These are phyloP conservation scores for Watsonalla binaria DNA, from an alignment of 2,888 invertebrate genomes.

Conservation along the genomic window DNA sequence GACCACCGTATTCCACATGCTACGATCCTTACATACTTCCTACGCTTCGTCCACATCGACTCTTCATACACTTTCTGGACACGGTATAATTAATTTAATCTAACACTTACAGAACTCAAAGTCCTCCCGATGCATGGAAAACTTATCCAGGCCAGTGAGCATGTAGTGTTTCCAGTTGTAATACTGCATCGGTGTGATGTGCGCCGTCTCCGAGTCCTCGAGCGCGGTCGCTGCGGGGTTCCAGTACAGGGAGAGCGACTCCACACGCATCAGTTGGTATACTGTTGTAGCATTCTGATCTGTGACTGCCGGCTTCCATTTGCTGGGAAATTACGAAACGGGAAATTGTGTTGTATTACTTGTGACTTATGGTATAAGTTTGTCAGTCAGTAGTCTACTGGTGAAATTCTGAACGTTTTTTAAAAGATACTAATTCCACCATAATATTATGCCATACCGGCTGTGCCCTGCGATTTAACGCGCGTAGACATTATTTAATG, in stretches of 20 bases:
- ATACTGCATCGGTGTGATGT: constrained; percentile 77
- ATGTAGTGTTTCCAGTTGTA: constrained; percentile 87
- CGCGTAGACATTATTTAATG: too few species aligned
- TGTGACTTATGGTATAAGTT: too few species aligned
- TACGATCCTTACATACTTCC: too few species aligned
- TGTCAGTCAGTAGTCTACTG: too few species aligned
- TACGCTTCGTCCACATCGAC: too few species aligned
- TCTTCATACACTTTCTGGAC: too few species aligned
- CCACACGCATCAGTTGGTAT: constrained; percentile 87
- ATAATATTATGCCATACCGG: too few species aligned
- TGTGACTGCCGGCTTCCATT: constrained; percentile 86
- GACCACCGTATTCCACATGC: too few species aligned
- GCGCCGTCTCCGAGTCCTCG: constrained; percentile 72
- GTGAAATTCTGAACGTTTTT: too few species aligned
- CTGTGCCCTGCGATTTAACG: too few species aligned
- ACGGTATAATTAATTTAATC: too few species aligned
- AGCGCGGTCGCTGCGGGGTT: constrained; percentile 80
- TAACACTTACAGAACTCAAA: constrained; percentile 91
- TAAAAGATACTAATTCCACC: too few species aligned
- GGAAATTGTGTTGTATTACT: not conserved
- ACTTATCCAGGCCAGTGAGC: constrained; percentile 86
- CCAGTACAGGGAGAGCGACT: constrained; percentile 88
- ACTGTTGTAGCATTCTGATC: constrained; percentile 79
- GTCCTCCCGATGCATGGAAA: constrained; percentile 86
- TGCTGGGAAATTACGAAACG: constrained; percentile 71